Base-by-base conservation (phyloP, 2,113 vertebrate genomes). In the Haemorhous mexicanus region DNA sequence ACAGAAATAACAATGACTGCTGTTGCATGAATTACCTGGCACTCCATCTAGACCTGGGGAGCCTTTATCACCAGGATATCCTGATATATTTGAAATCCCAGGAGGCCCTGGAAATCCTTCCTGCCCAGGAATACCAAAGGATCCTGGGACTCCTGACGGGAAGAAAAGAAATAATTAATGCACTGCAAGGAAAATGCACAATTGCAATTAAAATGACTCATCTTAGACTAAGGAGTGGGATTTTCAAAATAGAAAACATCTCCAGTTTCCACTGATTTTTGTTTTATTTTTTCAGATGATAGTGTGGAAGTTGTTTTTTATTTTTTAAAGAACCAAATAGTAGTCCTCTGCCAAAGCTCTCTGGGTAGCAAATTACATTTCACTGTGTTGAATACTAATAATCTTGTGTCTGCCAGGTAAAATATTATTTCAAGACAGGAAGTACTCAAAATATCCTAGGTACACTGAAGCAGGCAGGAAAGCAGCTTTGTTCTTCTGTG, bases 1-100 rank as follows among this genome's bases (percentile, higher is more conserved):
- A 52, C n/a, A 46, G 26, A 86, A 91, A 37, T 87, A 80, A 56
- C 41, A 59, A 7, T 47, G 37, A 44, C 32, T 77, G n/a, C 64
- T 84, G 56, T 50, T 93, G 61, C 43, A 50, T 84, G 53, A 69
- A 86, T 97, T 95, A 99, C 99, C 99, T 98, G 97, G 97, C 33
- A 94, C 95, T 87, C 99, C 99, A 16, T 98, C 96, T 82, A 94
- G 81, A 63, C 99, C 99, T 5, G 43, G 80, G 4, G 94, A 95
- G 8, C 99, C 99, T 50, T 13, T n/a, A 68, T 99, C 98, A 10
- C 99, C 99, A 6, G 93, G 84, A 15, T 28, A 35, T 75, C 99
- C 99, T 20, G 98, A 97, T 96, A 93, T 97, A 79, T 98, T 98
- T 88, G 98, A 96, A 59, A 93, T 92, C 8, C 98, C 98, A 12